phyloP scores from a whole-genome alignment of 1,140 invertebrate genomes.

The Augochlora pura region DNA sequence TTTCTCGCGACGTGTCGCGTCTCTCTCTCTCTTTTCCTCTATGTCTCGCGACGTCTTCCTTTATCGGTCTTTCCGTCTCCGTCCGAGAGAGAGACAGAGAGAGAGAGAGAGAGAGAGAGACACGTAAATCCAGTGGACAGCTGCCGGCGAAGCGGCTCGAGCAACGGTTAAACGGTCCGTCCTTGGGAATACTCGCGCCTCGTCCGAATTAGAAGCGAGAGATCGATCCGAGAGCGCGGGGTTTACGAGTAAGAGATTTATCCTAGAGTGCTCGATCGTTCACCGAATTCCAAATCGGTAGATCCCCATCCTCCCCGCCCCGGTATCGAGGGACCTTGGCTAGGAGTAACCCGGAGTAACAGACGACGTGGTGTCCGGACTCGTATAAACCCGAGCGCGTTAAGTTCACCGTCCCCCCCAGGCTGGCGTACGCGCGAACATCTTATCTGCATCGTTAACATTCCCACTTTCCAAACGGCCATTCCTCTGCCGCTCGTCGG shows the following conservation, averaged over 20 bases:
- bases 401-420: too few species aligned
- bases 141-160: conserved; percentile 13
- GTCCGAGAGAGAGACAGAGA: conserved; percentile 29
- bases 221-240: conserved; percentile 19
- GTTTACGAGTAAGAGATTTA: conserved; percentile 10
- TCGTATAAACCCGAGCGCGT: too few species aligned
- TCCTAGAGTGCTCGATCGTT: background rate
- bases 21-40: conserved; percentile 32
- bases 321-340: too few species aligned
- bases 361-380: too few species aligned
- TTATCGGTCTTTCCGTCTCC: too few species aligned
- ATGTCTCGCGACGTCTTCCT: conserved; percentile 18
- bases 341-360: too few species aligned
- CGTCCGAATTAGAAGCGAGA: conserved; percentile 54
- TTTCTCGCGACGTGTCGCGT: too few species aligned
- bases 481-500: too few species aligned
- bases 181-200: conserved; percentile 65
- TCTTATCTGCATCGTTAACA: too few species aligned
- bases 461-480: too few species aligned
- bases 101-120: conserved; percentile 13
- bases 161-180: conserved; percentile 67
- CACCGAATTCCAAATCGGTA: background rate
- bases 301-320: too few species aligned
- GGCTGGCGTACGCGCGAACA: too few species aligned
- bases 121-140: conserved; percentile 45